Conservation (phyloP, 2,113 vertebrate genomes). For the Rhodinocichla rosea region DNA sequence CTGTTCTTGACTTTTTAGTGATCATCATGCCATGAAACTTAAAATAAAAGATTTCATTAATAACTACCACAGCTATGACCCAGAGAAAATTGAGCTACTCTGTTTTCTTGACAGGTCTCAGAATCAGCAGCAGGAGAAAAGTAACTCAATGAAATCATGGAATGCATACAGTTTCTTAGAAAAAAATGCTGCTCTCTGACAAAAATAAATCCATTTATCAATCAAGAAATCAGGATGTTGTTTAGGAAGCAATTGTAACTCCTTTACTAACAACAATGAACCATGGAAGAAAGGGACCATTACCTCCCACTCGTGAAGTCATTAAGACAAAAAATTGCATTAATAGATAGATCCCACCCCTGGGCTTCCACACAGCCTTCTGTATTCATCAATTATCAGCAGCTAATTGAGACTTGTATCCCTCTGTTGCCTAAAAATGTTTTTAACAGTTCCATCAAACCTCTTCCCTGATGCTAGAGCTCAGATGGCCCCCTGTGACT, state of each 20-base stretch:
- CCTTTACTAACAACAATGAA: neutral
- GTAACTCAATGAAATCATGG: neutral
- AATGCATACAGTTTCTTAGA: neutral
- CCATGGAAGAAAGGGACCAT: neutral
- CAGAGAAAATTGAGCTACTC: neutral
- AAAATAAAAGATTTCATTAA: constrained; percentile 8
- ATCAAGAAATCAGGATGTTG: neutral
- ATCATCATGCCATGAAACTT: neutral
- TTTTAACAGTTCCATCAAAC: neutral
- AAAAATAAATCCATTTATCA: neutral
- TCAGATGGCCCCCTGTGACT: neutral
- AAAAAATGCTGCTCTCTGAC: neutral
- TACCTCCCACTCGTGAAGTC: neutral
- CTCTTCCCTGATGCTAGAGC: neutral
- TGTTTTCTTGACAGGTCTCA: neutral
- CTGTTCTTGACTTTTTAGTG: constrained; percentile 8
- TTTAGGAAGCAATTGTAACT: neutral
- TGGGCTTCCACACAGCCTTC: neutral
- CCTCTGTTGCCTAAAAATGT: neutral
- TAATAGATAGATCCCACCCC: neutral
- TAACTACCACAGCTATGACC: neutral
- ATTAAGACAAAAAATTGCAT: neutral
- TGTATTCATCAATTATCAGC: neutral
- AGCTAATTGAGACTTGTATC: neutral
- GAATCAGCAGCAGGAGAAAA: neutral